These are phyloP conservation scores for Leptothorax acervorum DNA, from an alignment of 2,888 invertebrate genomes.

Conservation along the genomic window DNA sequence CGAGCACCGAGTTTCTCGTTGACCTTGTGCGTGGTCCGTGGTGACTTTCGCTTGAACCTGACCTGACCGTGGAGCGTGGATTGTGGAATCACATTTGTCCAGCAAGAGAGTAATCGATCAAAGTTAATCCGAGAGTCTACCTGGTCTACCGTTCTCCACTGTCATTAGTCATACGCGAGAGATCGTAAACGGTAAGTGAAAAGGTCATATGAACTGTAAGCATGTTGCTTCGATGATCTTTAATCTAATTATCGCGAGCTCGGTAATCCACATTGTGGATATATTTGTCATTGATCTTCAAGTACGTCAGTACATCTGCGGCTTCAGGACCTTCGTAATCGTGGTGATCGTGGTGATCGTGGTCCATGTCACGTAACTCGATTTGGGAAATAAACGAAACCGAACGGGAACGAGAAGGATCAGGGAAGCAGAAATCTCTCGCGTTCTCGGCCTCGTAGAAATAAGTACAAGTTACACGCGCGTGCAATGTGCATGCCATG, in stretches of 20 bases:
- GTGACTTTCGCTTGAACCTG: conserved; percentile 79
- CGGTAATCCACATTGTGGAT: not conserved
- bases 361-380: not conserved
- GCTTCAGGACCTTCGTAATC: not conserved
- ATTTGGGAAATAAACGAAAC: not conserved
- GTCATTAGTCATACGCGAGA: not conserved
- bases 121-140: not conserved
- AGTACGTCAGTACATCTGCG: not conserved
- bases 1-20: conserved; percentile 66
- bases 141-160: not conserved
- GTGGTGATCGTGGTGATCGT: not conserved
- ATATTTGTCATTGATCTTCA: not conserved
- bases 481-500: not conserved
- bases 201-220: too few relatives aligned
- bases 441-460: not conserved
- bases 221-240: too few relatives aligned
- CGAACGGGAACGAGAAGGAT: not conserved
- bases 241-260: not conserved
- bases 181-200: conserved; percentile 12
- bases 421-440: too few relatives aligned
- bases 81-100: not conserved
- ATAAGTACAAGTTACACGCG: not conserved
- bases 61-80: conserved; percentile 30
- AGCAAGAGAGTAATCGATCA: not conserved
- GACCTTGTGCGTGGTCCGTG: conserved; percentile 77